Evolutionary conservation across 2,888 invertebrate genomes (phyloP).

Genomic region (Drosophila kuntzei): DNA sequence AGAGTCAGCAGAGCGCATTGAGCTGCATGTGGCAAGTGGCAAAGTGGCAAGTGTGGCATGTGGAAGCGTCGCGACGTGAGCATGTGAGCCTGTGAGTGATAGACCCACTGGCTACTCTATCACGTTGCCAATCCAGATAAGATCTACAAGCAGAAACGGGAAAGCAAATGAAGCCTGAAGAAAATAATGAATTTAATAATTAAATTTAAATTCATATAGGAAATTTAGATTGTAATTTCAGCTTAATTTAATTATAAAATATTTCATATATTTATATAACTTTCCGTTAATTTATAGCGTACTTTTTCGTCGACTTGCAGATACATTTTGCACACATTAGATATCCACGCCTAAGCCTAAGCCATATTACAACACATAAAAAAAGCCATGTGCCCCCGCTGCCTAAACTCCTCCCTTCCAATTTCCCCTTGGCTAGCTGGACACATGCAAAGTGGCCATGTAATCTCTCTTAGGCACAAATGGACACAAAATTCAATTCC

Average conservation of each 20-base stretch:
- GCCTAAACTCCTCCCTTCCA: neutral
- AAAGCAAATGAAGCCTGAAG: neutral
- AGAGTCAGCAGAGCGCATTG: slow-evolving; percentile 41
- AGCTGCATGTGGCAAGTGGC: slow-evolving; percentile 62
- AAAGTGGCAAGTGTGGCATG: slow-evolving; percentile 37
- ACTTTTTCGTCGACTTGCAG: slow-evolving; percentile 12
- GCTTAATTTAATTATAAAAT: neutral
- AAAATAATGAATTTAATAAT: neutral
- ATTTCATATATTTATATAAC: neutral
- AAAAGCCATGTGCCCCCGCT: slow-evolving; percentile 20
- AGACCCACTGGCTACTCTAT: slow-evolving; percentile 46
- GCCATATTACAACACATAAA: slow-evolving; percentile 53
- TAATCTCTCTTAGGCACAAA: slow-evolving; percentile 64
- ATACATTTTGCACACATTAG: slow-evolving; percentile 3
- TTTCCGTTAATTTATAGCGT: slow-evolving; percentile 21
- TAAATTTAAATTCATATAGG: neutral
- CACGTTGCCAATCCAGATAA: slow-evolving; percentile 6
- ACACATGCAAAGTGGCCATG: slow-evolving; percentile 71
- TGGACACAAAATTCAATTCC: slow-evolving; percentile 76
- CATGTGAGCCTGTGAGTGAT: slow-evolving; percentile 45
- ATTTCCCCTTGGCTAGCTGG: neutral
- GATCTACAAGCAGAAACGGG: slow-evolving; percentile 21
- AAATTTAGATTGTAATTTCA: neutral
- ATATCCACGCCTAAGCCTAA: slow-evolving; percentile 39
- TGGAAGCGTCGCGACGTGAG: slow-evolving; percentile 35